These are phyloP conservation scores for Lagothrix lagotricha DNA, from an alignment of 2,797 vertebrate species.

Conservation along the genomic window DNA sequence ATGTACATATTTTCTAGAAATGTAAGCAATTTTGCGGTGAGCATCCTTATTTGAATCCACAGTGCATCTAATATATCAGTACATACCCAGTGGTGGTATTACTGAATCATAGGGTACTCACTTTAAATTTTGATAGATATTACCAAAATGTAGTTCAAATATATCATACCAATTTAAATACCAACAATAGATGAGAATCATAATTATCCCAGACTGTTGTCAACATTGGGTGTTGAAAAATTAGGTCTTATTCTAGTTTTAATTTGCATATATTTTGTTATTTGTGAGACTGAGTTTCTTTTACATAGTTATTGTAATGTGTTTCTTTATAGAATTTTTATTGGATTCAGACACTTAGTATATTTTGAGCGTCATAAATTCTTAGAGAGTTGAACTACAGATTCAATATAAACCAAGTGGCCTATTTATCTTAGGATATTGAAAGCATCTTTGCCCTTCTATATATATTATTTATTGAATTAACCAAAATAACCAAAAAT, in stretches of 20 bases:
- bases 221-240: not conserved
- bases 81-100: not conserved
- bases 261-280: not conserved
- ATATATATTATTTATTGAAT: not conserved
- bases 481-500: not conserved
- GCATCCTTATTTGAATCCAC: not conserved
- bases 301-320: not conserved
- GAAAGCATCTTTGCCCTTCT: not conserved
- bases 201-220: not conserved
- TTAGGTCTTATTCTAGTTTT: not conserved
- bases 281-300: not conserved
- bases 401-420: not conserved
- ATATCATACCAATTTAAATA: not conserved
- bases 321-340: not conserved
- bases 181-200: not conserved
- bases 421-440: not conserved
- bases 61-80: rapidly evolving
- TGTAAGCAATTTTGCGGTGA: not conserved
- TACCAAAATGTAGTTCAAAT: not conserved
- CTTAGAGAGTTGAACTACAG: not conserved
- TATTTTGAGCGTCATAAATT: too few species aligned
- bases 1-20: not conserved
- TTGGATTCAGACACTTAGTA: not conserved
- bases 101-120: not conserved
- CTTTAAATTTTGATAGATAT: not conserved